These are phyloP conservation scores for Acronicta leporina DNA, from an alignment of 2,888 invertebrate species.

Conservation along the genomic window DNA sequence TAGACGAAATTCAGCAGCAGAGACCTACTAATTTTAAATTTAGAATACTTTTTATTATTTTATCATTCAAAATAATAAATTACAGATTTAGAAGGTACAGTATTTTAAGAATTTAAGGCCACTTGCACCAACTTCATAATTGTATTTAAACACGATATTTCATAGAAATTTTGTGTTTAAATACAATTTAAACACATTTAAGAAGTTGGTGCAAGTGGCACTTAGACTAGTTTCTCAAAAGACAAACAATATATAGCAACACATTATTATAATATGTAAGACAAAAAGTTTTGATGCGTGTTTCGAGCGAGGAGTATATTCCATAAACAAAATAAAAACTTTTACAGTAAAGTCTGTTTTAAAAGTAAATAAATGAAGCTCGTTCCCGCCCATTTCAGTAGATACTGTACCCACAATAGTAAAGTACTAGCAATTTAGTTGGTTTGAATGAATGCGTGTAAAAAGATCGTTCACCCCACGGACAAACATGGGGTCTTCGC, in stretches of 20 bases:
- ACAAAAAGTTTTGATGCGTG: neutral
- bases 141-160: too few relatives aligned
- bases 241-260: neutral
- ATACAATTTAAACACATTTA: too few relatives aligned
- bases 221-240: too few relatives aligned
- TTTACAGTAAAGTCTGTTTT: conserved; percentile 1
- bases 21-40: too few relatives aligned
- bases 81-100: too few relatives aligned
- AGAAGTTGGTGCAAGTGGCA: too few relatives aligned
- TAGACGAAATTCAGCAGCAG: too few relatives aligned
- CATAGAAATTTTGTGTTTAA: too few relatives aligned
- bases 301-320: neutral
- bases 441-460: conserved; percentile 59
- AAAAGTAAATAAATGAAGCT: conserved; percentile 13
- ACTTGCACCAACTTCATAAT: too few relatives aligned
- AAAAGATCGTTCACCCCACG: conserved; percentile 61
- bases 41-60: too few relatives aligned
- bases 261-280: neutral
- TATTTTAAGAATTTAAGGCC: too few relatives aligned
- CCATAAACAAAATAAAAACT: conserved; percentile 2
- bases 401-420: conserved; percentile 26
- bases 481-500: conserved; percentile 59
- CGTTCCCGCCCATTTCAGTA: conserved; percentile 16
- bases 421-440: conserved; percentile 54
- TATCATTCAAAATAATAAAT: too few relatives aligned